Evolutionary conservation across 2,797 vertebrate genomes (phyloP).

Genomic region (Glossophaga mutica): DNA sequence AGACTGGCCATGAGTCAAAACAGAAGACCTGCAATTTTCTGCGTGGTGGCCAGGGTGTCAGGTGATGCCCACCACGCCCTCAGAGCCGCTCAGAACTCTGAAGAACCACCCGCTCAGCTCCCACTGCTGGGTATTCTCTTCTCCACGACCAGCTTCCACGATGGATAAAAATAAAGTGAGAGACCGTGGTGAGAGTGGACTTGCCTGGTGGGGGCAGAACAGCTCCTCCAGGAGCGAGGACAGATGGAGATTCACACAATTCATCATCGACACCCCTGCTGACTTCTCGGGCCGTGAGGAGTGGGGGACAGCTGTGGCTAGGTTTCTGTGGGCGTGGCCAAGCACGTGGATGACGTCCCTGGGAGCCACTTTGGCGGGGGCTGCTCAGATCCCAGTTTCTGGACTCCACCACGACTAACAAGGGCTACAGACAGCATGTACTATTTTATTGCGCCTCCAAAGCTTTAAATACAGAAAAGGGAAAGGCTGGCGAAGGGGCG

Average conservation of each 20-base stretch:
- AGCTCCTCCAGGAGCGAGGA: neutral
- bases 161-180: neutral
- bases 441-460: slow-evolving; percentile 74
- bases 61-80: neutral
- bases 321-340: neutral
- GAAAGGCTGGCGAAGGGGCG: slow-evolving; percentile 2
- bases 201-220: neutral
- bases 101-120: neutral
- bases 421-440: slow-evolving; percentile 63
- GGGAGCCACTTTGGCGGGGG: neutral
- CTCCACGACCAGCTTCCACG: neutral
- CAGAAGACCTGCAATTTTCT: neutral
- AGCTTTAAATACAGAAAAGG: slow-evolving; percentile 75
- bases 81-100: neutral
- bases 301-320: neutral
- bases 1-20: neutral
- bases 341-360: neutral
- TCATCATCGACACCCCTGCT: neutral
- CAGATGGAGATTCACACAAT: neutral
- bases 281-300: neutral
- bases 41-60: neutral
- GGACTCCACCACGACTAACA: neutral
- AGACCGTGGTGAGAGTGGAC: neutral
- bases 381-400: neutral
- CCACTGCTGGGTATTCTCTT: neutral